Percentiles rank a stretch among this genome's conserved stretches.
Evolutionary conservation across 2,797 vertebrate genomes (phyloP).

Genomic region (Galago senegalensis): DNA sequence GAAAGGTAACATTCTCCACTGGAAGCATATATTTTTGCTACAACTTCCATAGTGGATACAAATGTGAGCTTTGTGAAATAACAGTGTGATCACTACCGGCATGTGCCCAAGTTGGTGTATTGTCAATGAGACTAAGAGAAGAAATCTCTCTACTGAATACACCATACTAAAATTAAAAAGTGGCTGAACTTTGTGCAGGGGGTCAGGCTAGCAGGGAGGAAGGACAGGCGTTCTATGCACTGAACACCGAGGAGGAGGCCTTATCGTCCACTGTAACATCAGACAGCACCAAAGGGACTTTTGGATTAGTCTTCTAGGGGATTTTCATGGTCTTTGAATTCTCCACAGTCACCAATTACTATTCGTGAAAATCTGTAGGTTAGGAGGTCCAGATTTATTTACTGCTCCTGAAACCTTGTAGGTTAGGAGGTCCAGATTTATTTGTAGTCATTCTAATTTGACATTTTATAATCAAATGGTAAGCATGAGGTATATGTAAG

Average conservation of each 20-base stretch:
- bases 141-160: background rate
- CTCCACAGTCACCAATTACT: background rate
- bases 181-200: background rate
- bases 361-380: background rate
- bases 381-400: background rate
- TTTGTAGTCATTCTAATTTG: background rate
- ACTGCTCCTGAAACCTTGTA: background rate
- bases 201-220: background rate
- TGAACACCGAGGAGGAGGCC: background rate
- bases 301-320: background rate
- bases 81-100: background rate
- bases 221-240: background rate
- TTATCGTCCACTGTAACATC: background rate
- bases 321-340: slow-evolving; percentile 2
- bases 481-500: background rate
- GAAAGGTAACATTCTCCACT: background rate
- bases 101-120: background rate
- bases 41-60: background rate
- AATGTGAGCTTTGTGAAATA: background rate
- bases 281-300: background rate
- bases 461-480: background rate
- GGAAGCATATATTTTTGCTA: background rate
- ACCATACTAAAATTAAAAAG: slow-evolving; percentile 21
- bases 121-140: background rate
- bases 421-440: background rate